Evolutionary conservation across 1,140 invertebrate genomes (phyloP), one percentile per base, ranked within the genome.

Genomic region (Listronotus bonariensis): DNA sequence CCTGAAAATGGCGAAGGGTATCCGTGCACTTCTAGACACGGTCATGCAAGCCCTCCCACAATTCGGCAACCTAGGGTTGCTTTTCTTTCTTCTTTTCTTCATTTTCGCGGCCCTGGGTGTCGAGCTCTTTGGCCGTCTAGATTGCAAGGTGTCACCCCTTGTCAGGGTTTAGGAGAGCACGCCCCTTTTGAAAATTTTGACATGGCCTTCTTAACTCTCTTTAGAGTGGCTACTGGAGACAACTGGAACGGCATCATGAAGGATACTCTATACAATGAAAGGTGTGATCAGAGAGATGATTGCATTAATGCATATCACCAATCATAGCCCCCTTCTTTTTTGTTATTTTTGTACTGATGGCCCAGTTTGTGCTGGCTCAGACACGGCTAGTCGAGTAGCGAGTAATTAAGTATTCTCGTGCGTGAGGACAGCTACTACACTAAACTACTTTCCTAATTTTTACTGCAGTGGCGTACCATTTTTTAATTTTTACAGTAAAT

Each of bases 171-270:
- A 12, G 96, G 97, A 11, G 96, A 98, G 81, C 98, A 99, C 80
- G 98, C 98, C 6, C 96, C 99, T 80, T 99, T 99, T 81, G 89
- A 91, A 70, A 97, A 99, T 80, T 99, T 99, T 84, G 97, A 97
- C 42, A 99, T 99, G 95, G 97, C 98, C 42, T 99, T 99, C 80
- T 83, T 99, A 26, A 99, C 98, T 26, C 84, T 99, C 62, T 99
- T 99, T 82, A 86, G 97, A 58, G 97, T 99, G 12, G 98, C 98
- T 14, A 99, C 96, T 40, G 97, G 98, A 41, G 98, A 99, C 79
- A 99, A 99, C 82, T 99, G 98, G 98, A 99, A 99, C 81, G 98
- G 98, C 20, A 99, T 99, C 75, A 99, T 99, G 97, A 99, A 99
- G 86, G 97, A 99, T 79, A 98, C 97, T 11, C 81, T 99, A 38